Percentiles rank a stretch among this genome's conserved stretches.
These are phyloP conservation scores for Cuniculus paca DNA, from an alignment of 2,797 vertebrate genomes.

Conservation along the genomic window DNA sequence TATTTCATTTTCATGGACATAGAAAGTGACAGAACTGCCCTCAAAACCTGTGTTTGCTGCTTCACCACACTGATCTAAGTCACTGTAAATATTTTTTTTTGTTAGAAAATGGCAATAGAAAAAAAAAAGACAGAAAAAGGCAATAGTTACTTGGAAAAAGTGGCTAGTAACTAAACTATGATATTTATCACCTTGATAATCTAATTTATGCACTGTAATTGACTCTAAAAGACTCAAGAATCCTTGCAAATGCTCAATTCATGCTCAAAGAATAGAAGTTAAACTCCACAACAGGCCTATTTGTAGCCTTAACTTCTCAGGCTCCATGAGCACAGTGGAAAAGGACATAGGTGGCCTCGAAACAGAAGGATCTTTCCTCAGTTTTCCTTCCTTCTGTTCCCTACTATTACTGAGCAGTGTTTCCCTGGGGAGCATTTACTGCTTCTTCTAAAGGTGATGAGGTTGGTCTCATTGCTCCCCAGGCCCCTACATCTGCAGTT, in stretches of 20 bases:
- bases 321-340: too few relatives aligned
- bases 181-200: background rate
- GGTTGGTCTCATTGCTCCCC: background rate
- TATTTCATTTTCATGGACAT: background rate
- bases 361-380: background rate
- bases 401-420: background rate
- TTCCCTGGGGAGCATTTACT: background rate
- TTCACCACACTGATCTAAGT: background rate
- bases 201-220: background rate
- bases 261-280: background rate
- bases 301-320: background rate
- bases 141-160: background rate
- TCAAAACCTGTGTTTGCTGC: background rate
- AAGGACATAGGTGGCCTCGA: background rate
- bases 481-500: background rate
- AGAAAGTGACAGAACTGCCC: background rate
- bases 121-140: too few relatives aligned
- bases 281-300: rapidly evolving
- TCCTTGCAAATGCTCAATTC: background rate
- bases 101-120: background rate
- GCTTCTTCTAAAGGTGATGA: background rate
- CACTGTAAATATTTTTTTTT: background rate
- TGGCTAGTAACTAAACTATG: background rate
- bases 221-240: background rate
- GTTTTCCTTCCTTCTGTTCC: background rate